Evolutionary conservation across 2,797 vertebrate genomes (phyloP).

Genomic region (Pseudotriccus pelzelni): DNA sequence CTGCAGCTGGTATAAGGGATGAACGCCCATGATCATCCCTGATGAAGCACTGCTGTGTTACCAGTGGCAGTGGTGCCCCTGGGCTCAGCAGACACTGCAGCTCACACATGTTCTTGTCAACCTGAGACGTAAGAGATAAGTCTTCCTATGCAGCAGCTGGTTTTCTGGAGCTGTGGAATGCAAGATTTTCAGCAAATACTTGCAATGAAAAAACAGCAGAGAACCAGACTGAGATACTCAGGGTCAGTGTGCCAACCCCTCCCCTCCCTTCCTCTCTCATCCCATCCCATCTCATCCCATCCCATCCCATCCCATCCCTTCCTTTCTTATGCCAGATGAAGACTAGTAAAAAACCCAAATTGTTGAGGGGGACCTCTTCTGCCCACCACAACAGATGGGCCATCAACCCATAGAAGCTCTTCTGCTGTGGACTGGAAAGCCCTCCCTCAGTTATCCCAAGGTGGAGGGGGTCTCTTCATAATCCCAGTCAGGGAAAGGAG

Average conservation of each 20-base stretch:
- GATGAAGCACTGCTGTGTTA: conserved; percentile 3
- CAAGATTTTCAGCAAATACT: neutral
- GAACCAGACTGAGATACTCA: neutral
- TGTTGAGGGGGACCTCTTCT: neutral
- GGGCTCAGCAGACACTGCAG: neutral
- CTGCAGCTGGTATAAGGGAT: neutral
- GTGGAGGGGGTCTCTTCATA: too few species aligned
- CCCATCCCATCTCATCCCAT: too few species aligned
- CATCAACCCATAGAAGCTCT: fast-evolving
- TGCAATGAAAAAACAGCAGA: neutral
- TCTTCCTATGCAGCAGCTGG: neutral
- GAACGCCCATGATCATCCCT: conserved; percentile 1
- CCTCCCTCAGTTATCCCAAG: neutral
- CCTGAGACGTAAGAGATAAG: neutral
- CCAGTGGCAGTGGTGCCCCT: neutral
- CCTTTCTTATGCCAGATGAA: neutral
- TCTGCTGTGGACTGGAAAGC: neutral
- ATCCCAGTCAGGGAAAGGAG: neutral
- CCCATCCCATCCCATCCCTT: neutral
- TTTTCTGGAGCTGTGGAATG: neutral
- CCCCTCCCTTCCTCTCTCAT: too few species aligned
- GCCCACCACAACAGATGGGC: neutral
- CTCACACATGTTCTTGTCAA: neutral
- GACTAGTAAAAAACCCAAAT: neutral
- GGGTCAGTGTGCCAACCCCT: neutral